Conservation (phyloP, 2,888 invertebrate genomes). For the Galerucella calmariensis region DNA sequence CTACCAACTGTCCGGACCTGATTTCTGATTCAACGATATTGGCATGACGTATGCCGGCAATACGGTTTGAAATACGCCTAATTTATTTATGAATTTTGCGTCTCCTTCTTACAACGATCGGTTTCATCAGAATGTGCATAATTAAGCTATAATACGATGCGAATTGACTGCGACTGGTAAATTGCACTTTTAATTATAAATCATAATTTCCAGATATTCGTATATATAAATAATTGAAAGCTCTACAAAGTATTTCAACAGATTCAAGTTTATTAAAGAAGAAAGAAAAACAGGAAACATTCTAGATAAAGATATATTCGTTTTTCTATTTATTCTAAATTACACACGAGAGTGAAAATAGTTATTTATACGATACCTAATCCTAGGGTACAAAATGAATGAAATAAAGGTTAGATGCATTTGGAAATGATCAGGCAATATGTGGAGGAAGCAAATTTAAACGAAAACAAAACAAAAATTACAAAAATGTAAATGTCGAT, state of each 20-base stretch:
- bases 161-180: constrained; percentile 20
- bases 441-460: constrained; percentile 50
- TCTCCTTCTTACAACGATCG: constrained; percentile 47
- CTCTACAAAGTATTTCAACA: neutral
- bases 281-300: no score
- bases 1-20: constrained; percentile 54
- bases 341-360: no score
- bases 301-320: no score
- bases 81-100: constrained; percentile 54
- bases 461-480: constrained; percentile 50
- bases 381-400: no score
- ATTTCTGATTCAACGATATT: constrained; percentile 56
- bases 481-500: constrained; percentile 56
- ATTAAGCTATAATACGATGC: constrained; percentile 49
- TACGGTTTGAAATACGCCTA: constrained; percentile 54
- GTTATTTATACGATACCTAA: no score
- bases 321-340: no score
- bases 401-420: constrained; percentile 25
- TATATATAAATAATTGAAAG: neutral
- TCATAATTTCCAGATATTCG: constrained; percentile 9
- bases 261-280: neutral
- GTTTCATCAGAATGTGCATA: constrained; percentile 50
- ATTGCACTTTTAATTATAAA: constrained; percentile 27
- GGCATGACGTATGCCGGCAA: constrained; percentile 53
- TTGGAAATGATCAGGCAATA: constrained; percentile 52